These are phyloP conservation scores for Centropristis striata DNA, from an alignment of 2,113 vertebrate species.

Conservation along the genomic window DNA sequence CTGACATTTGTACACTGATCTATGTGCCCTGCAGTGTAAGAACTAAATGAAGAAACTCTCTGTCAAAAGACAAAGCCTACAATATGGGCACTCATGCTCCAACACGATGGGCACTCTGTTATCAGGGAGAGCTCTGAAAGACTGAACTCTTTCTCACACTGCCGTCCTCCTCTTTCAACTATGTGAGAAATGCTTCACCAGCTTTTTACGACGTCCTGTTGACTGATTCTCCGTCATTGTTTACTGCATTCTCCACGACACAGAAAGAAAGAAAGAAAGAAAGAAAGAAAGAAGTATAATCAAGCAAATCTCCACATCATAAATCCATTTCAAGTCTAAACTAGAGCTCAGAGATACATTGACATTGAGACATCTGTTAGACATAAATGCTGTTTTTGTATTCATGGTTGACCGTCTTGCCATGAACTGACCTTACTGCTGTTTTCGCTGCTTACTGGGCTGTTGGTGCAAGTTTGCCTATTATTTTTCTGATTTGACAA, in stretches of 20 bases:
- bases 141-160: not conserved
- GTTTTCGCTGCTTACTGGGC: not conserved
- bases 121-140: constrained; percentile 4
- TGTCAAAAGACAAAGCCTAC: not conserved
- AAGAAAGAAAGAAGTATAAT: not conserved
- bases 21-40: not conserved
- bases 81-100: not conserved
- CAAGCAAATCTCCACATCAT: not conserved
- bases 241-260: not conserved
- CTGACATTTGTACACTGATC: not conserved
- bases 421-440: not conserved
- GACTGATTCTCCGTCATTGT: not conserved
- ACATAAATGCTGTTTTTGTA: too few relatives aligned
- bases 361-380: too few relatives aligned
- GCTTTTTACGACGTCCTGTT: constrained; percentile 3
- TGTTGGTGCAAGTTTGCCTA: not conserved
- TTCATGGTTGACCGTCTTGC: not conserved
- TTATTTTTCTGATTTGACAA: not conserved
- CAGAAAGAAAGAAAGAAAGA: not conserved
- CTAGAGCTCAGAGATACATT: too few relatives aligned
- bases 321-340: too few relatives aligned
- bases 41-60: not conserved
- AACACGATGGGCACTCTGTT: not conserved
- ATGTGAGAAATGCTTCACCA: constrained; percentile 25
- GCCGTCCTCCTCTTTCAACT: not conserved